Percentiles rank a stretch among this genome's conserved stretches.
phyloP scores from a whole-genome alignment of 2,113 vertebrate species.

The Monopterus albus region DNA sequence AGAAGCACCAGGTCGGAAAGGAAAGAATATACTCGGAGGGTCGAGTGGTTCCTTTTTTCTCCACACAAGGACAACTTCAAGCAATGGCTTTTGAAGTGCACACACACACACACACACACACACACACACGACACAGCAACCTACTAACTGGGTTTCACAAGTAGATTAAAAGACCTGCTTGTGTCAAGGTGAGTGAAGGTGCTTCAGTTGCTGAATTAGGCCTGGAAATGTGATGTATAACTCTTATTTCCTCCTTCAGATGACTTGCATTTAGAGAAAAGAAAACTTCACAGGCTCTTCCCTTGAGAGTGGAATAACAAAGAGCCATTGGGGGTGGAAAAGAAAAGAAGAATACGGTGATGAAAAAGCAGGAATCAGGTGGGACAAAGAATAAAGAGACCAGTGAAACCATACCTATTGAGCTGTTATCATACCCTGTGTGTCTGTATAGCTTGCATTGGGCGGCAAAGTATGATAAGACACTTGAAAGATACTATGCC shows the following conservation, averaged over 20 bases:
- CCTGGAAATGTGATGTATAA: constrained; percentile 6
- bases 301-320: constrained; percentile 28
- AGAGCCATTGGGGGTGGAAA: constrained; percentile 7
- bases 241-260: constrained; percentile 3
- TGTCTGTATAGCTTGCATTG: not conserved
- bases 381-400: constrained; percentile 6
- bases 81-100: not conserved
- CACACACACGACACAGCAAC: not conserved
- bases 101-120: no score
- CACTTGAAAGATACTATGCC: constrained; percentile 11
- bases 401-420: constrained; percentile 5
- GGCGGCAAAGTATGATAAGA: constrained; percentile 4
- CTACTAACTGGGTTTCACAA: not conserved
- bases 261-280: constrained; percentile 11
- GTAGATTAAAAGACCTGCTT: constrained; percentile 12
- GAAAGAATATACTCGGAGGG: not conserved
- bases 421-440: constrained; percentile 6
- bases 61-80: not conserved
- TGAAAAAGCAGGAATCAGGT: constrained; percentile 7
- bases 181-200: constrained; percentile 19
- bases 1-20: not conserved
- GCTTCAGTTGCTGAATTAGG: constrained; percentile 8
- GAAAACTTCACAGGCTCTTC: constrained; percentile 57
- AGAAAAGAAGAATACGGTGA: constrained; percentile 10
- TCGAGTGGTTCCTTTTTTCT: not conserved